phyloP scores from a whole-genome alignment of 1,140 invertebrate genomes.

The Pseudomyrmex sp. region DNA sequence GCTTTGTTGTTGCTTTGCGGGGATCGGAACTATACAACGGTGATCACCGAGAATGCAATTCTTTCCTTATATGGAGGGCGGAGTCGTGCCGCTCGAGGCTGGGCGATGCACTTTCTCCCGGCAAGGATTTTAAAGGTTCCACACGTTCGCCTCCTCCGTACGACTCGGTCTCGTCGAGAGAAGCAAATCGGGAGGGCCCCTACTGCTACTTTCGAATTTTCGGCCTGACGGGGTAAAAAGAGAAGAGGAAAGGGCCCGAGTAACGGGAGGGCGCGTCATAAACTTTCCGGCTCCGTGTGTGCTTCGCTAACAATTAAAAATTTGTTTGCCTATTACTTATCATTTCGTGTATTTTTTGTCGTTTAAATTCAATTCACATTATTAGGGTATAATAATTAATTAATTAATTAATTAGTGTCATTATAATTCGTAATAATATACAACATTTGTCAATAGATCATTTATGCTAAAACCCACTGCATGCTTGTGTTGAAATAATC shows the following conservation, averaged over 20 bases:
- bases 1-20: too few relatives aligned
- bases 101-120: constrained; percentile 58
- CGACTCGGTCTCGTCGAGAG: neutral
- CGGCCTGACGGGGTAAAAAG: neutral
- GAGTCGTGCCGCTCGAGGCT: constrained; percentile 53
- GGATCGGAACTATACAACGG: neutral
- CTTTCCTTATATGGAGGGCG: constrained; percentile 40
- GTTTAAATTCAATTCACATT: constrained; percentile 85
- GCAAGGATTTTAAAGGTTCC: constrained; percentile 34
- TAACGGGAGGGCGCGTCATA: constrained; percentile 22
- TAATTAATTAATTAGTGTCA: constrained; percentile 83
- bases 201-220: constrained; percentile 20
- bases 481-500: constrained; percentile 76
- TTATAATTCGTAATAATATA: constrained; percentile 86
- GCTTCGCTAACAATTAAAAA: constrained; percentile 83
- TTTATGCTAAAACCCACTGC: constrained; percentile 84
- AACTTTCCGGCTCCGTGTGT: constrained; percentile 62
- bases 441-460: constrained; percentile 86
- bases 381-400: constrained; percentile 84
- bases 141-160: neutral
- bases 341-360: constrained; percentile 79
- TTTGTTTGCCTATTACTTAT: constrained; percentile 82
- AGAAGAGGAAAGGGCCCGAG: neutral
- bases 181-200: neutral
- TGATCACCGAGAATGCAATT: constrained; percentile 25